Base-by-base conservation (phyloP, 2,888 invertebrate species). In the Protonemura montana region DNA sequence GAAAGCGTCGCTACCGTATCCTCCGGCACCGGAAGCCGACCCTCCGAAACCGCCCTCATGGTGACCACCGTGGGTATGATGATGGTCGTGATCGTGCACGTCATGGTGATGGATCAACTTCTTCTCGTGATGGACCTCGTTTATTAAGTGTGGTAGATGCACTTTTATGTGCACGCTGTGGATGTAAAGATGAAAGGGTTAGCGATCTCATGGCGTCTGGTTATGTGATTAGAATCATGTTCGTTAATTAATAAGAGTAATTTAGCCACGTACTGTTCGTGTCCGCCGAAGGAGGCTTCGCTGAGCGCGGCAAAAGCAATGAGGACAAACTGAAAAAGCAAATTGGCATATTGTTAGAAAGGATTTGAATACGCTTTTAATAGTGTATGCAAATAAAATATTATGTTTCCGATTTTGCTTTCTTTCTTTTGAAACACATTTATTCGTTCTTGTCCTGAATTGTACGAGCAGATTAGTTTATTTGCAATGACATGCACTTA, bases 241-340 rank as follows among this genome's bases (percentile, higher is more conserved):
- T 10, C 3, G 25, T 28, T 85, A 35, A 35, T 35, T 3, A 35
- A 35, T 35, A n/a, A n/a, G 35, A 7, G 26, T 84, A 84, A 84
- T 7, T 41, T 0, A 25, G 28, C 91, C 85, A 90, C 90, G 90
- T 89, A 90, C 90, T 90, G 90, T 89, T 90, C 90, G 86, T 90
- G 89, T 86, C 88, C 87, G 21, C 90, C 90, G 87, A 90, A 90
- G 28, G 89, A 89, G 25, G 90, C 88, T 82, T 88, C 87, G 84
- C 86, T 88, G 77, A 88, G 88, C 86, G 89, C 86, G 77, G 89
- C 87, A 82, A 87, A 81, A 41, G 89, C 87, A 85, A 89, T 85
- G 59, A 89, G 87, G 85, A 89, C 86, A 35, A 88, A 86, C 89
- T 90, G 87, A 41, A 89, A 89, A 80, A 76, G 82, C 77, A 88